Evolutionary conservation across 2,113 vertebrate species (phyloP), one percentile per base, ranked within the genome.

Genomic region (Tetrax tetrax): DNA sequence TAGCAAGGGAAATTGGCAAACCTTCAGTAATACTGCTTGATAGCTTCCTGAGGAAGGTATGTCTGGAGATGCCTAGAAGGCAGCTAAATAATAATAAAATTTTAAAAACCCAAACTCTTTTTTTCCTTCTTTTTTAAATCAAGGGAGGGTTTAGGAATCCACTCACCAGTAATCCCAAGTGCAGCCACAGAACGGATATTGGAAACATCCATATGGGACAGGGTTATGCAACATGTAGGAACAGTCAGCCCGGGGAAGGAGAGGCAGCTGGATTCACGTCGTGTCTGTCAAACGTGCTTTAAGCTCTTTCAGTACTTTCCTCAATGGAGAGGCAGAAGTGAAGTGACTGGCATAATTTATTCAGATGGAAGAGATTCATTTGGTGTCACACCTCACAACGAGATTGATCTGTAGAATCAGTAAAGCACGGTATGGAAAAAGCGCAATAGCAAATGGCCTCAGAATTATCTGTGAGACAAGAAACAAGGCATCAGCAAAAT

Each of bases 1-100:
- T 91, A 70, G 84, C 82, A 89, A 77, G 88, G 95, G 94, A 97
- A 97, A 95, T 84, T 90, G 92, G 95, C 94, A 97, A 96, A 82
- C 16, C 76, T 94, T 94, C 31, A 90, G 94, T 75, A 90, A 87
- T 48, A 2, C 31, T 64, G 70, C 90, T 93, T 96, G 90, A 91
- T 83, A 85, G 80, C 76, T 90, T 89, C 83, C 89, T 95, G 77
- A n/a, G 79, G 29, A 90, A 90, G 68, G 50, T 14, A 13, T 37
- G 72, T 54, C 81, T 61, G 53, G 81, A 78, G 35, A 37, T 76
- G 57, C 53, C 66, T 57, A 59, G 37, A 53, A 94, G 64, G 76
- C 13, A 95, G 70, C 47, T 82, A 31, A 54, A 65, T 19, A 85
- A 64, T 6, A 50, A 10, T 59, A 35, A 43, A 84, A 59, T 3